Percentiles rank a stretch among this genome's conserved stretches.
phyloP scores from a whole-genome alignment of 2,113 vertebrate species.

The Tringa solitaria region DNA sequence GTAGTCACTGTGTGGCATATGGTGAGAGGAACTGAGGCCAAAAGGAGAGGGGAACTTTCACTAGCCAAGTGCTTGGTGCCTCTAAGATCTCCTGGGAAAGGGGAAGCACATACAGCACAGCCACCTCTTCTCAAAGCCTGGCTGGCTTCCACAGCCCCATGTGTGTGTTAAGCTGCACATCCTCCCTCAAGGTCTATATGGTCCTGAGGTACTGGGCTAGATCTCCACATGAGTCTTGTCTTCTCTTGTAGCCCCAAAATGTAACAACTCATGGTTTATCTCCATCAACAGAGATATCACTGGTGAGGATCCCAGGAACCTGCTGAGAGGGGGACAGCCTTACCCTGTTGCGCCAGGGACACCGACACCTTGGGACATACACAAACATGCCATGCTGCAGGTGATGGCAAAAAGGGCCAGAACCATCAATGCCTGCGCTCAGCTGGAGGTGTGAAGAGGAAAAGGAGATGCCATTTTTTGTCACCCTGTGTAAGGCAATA shows the following conservation, averaged over 20 bases:
- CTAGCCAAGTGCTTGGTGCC: background rate
- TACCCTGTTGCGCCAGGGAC: background rate
- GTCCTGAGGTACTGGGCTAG: background rate
- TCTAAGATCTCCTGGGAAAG: background rate
- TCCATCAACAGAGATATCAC: background rate
- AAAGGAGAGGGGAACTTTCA: background rate
- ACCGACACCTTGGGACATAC: background rate
- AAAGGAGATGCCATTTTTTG: background rate
- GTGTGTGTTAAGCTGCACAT: background rate
- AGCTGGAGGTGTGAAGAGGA: background rate
- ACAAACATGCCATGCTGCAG: background rate
- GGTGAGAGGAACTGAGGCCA: background rate
- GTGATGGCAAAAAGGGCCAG: background rate
- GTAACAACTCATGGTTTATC: background rate
- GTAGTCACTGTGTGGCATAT: background rate
- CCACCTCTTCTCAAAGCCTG: background rate
- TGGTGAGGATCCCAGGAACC: background rate
- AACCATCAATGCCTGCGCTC: background rate
- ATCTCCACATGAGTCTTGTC: background rate
- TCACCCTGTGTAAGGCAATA: background rate
- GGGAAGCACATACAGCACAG: background rate
- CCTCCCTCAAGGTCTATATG: background rate
- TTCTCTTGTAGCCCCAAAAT: background rate
- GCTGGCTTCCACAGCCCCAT: accelerated
- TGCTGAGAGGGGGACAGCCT: background rate